phyloP scores from a whole-genome alignment of 2,888 invertebrate genomes.

The Phania funesta region DNA sequence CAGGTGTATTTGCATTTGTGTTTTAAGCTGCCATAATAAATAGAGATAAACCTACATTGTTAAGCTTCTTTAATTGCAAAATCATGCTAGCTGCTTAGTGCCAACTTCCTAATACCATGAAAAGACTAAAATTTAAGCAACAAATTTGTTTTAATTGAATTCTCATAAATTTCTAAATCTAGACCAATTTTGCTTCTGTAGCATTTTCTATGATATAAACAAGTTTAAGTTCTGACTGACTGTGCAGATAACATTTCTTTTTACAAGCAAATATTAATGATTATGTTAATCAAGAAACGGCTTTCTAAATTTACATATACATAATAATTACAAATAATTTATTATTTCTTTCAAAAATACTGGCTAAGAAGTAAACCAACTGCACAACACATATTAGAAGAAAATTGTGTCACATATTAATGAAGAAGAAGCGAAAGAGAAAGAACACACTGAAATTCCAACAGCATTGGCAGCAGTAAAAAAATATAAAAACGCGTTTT shows the following conservation, averaged over 20 bases:
- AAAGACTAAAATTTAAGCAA: too few species aligned
- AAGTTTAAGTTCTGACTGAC: not conserved
- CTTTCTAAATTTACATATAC: slow-evolving; percentile 78
- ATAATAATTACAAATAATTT: slow-evolving; percentile 71
- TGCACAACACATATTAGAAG: slow-evolving; percentile 32
- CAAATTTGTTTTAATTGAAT: too few species aligned
- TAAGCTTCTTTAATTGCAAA: not conserved
- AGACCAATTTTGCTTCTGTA: not conserved
- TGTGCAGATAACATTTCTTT: slow-evolving; percentile 1
- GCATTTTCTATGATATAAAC: not conserved
- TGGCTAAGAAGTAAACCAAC: slow-evolving; percentile 18
- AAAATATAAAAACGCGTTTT: slow-evolving; percentile 38
- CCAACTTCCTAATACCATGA: too few species aligned
- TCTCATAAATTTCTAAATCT: not conserved
- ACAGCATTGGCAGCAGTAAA: slow-evolving; percentile 13
- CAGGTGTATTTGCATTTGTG: too few species aligned
- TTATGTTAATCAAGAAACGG: slow-evolving; percentile 42
- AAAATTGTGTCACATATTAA: slow-evolving; percentile 71
- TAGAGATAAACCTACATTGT: not conserved
- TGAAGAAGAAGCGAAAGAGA: slow-evolving; percentile 24
- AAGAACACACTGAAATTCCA: not conserved
- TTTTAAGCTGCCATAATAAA: too few species aligned
- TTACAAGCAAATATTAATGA: not conserved
- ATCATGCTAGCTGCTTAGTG: too few species aligned
- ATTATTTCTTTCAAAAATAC: not conserved